Percentiles rank a stretch among this genome's conserved stretches.
Evolutionary conservation across 2,113 vertebrate species (phyloP).

Genomic region (Saccopteryx leptura): DNA sequence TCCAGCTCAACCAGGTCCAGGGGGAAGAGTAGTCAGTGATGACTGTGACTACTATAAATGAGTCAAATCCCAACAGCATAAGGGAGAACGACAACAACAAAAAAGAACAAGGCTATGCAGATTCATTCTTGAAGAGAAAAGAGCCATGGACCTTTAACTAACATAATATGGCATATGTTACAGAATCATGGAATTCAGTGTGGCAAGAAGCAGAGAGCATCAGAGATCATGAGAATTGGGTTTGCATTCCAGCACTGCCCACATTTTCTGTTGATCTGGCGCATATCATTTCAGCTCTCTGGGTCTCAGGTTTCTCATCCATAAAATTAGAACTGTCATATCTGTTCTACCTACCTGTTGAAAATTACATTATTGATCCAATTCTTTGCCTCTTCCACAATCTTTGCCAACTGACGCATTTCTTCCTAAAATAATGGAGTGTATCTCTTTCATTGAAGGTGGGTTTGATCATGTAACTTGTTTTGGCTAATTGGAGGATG

Average conservation of each 20-base stretch:
- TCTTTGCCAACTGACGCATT: conserved; percentile 3
- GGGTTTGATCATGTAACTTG: neutral
- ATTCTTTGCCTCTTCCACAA: neutral
- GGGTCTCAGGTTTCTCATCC: conserved; percentile 14
- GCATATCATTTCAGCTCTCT: conserved; percentile 31
- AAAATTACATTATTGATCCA: conserved; percentile 9
- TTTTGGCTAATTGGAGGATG: conserved; percentile 14
- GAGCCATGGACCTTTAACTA: neutral
- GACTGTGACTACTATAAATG: neutral
- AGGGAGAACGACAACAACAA: neutral
- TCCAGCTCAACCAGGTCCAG: neutral
- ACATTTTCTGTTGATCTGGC: neutral
- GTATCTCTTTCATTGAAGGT: conserved; percentile 11
- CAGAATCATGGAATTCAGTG: neutral
- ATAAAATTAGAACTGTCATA: conserved; percentile 25
- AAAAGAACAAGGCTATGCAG: neutral
- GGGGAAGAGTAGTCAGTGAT: conserved; percentile 33
- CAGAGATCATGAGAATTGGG: neutral
- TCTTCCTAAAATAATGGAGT: neutral
- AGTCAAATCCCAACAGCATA: neutral
- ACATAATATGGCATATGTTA: neutral
- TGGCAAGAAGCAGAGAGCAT: neutral
- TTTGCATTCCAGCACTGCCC: neutral
- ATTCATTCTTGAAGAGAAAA: conserved; percentile 9
- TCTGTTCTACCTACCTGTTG: neutral